phyloP scores from a whole-genome alignment of 2,797 vertebrate genomes.

The Anableps anableps region DNA sequence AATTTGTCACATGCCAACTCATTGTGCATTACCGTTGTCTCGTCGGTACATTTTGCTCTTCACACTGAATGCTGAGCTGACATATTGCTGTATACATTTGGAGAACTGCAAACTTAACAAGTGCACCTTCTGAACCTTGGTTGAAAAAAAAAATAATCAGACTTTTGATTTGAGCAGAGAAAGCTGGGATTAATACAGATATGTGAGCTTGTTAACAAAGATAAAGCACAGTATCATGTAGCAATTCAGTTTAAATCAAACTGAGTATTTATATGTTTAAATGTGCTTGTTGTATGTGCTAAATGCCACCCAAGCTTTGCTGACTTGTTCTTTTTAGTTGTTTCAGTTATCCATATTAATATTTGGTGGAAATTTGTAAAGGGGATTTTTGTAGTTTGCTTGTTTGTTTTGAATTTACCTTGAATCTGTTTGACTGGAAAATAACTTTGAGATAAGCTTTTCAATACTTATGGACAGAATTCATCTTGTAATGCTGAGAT shows the following conservation, averaged over 20 bases:
- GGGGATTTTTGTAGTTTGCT: neutral
- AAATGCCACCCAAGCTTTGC: neutral
- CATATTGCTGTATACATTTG: constrained; percentile 47
- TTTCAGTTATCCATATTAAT: neutral
- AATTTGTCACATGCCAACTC: constrained; percentile 39
- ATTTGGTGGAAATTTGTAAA: neutral
- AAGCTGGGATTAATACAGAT: neutral
- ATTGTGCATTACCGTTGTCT: constrained; percentile 1
- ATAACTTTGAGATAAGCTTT: neutral
- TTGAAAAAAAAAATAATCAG: constrained; percentile 4
- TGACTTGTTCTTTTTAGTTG: neutral
- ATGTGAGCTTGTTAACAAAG: neutral
- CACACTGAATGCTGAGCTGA: constrained; percentile 40
- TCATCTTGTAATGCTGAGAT: neutral
- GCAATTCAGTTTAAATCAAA: neutral
- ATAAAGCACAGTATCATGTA: neutral
- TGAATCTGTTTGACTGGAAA: neutral
- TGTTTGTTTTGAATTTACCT: neutral
- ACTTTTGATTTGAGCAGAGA: neutral
- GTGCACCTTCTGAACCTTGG: constrained; percentile 15
- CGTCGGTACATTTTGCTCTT: constrained; percentile 25
- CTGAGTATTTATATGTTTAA: neutral
- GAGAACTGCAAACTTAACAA: constrained; percentile 35
- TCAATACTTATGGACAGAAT: neutral
- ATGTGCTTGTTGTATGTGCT: neutral